A percentile compares a stretch with the other conserved stretches of the same genome.
Conservation (phyloP, 2,888 invertebrate genomes). For the Heterodera filipjevi region DNA sequence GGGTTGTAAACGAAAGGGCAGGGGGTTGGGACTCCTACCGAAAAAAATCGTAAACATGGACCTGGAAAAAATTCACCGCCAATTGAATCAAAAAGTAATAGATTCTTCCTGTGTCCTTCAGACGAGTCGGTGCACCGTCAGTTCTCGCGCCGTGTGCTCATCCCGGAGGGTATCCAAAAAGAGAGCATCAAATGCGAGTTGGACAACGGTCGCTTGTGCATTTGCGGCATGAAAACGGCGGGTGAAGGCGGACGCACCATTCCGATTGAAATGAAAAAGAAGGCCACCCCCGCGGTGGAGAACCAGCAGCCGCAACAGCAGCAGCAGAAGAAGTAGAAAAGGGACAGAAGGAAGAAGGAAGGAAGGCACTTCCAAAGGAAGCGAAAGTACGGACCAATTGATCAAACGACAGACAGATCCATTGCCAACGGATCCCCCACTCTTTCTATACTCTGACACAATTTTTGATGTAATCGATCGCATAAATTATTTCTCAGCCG, state of each 20-base stretch:
- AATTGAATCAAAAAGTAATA: too few species aligned
- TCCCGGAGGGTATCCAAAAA: slow-evolving; percentile 28
- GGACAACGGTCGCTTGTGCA: neutral
- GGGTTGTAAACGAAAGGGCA: neutral
- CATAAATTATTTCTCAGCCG: too few species aligned
- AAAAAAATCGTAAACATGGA: too few species aligned
- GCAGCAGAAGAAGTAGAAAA: neutral
- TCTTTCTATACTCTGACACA: too few species aligned
- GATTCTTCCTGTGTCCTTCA: neutral
- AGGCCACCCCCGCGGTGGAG: neutral
- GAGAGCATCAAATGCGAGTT: slow-evolving; percentile 27
- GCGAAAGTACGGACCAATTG: too few species aligned
- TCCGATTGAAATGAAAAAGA: neutral
- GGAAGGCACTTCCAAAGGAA: too few species aligned
- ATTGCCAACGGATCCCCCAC: too few species aligned
- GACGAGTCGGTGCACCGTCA: slow-evolving; percentile 30
- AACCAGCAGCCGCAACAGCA: neutral
- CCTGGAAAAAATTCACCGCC: too few species aligned
- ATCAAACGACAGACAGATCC: neutral
- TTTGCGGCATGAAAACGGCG: slow-evolving; percentile 1
- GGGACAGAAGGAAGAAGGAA: neutral
- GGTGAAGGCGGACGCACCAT: neutral
- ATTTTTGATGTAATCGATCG: too few species aligned
- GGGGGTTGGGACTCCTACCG: neutral
- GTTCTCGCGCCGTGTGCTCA: slow-evolving; percentile 28